phyloP scores from a whole-genome alignment of 2,113 vertebrate species.

The Cairina moschata region DNA sequence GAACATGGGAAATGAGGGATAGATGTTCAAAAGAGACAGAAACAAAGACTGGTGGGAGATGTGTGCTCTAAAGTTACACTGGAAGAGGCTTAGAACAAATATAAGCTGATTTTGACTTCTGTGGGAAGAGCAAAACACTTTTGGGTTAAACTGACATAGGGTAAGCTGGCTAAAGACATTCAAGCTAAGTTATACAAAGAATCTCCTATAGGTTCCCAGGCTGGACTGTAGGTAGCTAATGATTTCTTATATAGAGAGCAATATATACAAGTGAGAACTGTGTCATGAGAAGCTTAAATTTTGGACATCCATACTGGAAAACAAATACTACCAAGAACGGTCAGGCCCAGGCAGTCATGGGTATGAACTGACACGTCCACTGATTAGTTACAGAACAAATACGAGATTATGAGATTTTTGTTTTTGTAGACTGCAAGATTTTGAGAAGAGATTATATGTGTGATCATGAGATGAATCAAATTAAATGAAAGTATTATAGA shows the following conservation, averaged over 20 bases:
- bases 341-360: background rate
- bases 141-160: background rate
- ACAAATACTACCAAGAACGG: background rate
- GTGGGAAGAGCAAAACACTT: background rate
- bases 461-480: background rate
- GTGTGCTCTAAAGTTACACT: background rate
- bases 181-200: background rate
- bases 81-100: background rate
- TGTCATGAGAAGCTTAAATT: background rate
- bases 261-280: background rate
- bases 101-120: background rate
- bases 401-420: background rate
- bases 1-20: background rate
- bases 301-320: background rate
- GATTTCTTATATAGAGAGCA: background rate
- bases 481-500: background rate
- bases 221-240: background rate
- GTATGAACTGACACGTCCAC: background rate
- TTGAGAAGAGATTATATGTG: background rate
- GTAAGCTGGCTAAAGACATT: background rate
- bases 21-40: background rate
- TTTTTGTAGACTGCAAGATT: background rate
- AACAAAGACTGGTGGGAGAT: background rate
- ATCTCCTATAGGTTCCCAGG: background rate
- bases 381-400: background rate